Evolutionary conservation across 2,888 invertebrate species (phyloP).

Genomic region (Sturmia bella): DNA sequence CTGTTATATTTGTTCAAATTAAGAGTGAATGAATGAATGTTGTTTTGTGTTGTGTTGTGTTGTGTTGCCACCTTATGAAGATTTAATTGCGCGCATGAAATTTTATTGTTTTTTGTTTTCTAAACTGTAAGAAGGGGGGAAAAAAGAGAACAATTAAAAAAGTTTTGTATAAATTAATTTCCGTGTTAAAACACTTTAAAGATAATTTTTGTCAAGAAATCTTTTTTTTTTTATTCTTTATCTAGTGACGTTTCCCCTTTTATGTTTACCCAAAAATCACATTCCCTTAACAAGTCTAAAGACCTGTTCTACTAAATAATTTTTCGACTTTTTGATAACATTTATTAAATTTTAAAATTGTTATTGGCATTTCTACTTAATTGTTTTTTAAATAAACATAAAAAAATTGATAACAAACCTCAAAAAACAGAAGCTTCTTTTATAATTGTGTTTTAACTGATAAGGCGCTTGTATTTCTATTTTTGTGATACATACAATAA

Average conservation of each 20-base stretch:
- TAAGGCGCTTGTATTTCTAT: too few species aligned
- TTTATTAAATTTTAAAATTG: neutral
- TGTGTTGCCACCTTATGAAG: conserved; percentile 79
- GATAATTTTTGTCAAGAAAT: conserved; percentile 23
- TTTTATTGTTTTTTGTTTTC: conserved; percentile 79
- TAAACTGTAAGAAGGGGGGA: conserved; percentile 3
- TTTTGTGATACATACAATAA: too few species aligned
- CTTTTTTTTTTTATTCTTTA: conserved; percentile 17
- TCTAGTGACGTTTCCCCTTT: conserved; percentile 13
- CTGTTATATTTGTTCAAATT: conserved; percentile 10
- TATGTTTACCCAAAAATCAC: conserved; percentile 30
- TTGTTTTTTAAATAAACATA: conserved; percentile 3
- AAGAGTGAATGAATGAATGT: conserved; percentile 27
- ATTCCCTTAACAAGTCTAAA: conserved; percentile 3
- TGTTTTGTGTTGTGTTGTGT: too few species aligned
- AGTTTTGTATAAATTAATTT: conserved; percentile 70
- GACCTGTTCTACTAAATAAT: conserved; percentile 9
- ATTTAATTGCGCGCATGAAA: conserved; percentile 81
- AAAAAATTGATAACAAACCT: neutral
- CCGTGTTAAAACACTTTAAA: conserved; percentile 76
- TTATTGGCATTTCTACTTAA: conserved; percentile 21
- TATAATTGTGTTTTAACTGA: too few species aligned
- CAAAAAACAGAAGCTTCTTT: conserved; percentile 1
- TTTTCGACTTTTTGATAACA: conserved; percentile 24
- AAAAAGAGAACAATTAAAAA: conserved; percentile 12